A percentile compares a stretch with the other conserved stretches of the same genome.
Evolutionary conservation across 2,113 vertebrate species (phyloP).

Genomic region (Dromaius novaehollandiae): DNA sequence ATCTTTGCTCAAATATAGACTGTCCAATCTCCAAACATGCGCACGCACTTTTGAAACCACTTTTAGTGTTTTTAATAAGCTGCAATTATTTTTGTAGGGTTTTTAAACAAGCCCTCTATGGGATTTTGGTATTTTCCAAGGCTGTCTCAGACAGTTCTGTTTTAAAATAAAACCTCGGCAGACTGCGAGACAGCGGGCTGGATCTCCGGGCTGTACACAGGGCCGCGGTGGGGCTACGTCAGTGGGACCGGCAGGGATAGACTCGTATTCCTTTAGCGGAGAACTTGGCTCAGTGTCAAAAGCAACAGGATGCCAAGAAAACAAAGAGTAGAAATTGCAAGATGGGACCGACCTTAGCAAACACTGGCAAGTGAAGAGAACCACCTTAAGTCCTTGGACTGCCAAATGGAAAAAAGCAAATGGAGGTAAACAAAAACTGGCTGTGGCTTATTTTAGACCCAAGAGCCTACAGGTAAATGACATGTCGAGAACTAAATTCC

Average conservation of each 20-base stretch:
- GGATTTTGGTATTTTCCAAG: slow-evolving; percentile 33
- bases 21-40: neutral
- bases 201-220: neutral
- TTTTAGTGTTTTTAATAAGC: slow-evolving; percentile 21
- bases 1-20: slow-evolving; percentile 29
- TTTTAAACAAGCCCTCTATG: slow-evolving; percentile 18
- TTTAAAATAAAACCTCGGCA: slow-evolving; percentile 27
- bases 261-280: neutral
- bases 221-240: neutral
- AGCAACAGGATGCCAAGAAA: neutral
- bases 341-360: neutral
- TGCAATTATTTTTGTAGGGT: slow-evolving; percentile 48
- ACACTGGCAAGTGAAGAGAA: neutral
- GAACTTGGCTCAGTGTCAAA: neutral
- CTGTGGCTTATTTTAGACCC: neutral
- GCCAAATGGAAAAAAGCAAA: neutral
- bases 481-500: neutral
- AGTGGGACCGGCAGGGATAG: neutral
- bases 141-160: slow-evolving; percentile 1
- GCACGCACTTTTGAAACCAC: neutral
- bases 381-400: neutral
- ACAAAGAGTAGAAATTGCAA: neutral
- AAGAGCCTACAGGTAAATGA: neutral
- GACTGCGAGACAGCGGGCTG: neutral
- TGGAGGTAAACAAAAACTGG: neutral